Conservation (phyloP, 2,888 invertebrate species). For the Cantharis nigra region DNA sequence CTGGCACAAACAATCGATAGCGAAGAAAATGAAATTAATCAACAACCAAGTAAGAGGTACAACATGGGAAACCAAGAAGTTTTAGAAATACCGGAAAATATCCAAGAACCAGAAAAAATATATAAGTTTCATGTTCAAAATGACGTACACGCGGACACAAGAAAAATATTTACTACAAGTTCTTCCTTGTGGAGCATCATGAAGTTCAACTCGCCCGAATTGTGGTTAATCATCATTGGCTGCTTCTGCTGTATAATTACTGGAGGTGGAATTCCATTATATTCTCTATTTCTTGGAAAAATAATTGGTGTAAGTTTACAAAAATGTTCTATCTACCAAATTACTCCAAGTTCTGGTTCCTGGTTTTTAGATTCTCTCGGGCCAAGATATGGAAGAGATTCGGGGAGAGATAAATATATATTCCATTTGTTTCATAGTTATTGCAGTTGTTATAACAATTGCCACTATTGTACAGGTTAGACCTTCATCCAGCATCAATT, state of each 20-base stretch:
- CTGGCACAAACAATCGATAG: constrained; percentile 61
- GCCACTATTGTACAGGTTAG: constrained; percentile 69
- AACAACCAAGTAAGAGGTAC: too few species aligned
- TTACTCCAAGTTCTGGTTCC: neutral
- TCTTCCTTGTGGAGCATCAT: constrained; percentile 56
- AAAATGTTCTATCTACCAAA: neutral
- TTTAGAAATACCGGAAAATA: neutral
- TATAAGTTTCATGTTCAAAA: neutral
- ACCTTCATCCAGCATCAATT: neutral
- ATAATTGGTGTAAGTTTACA: constrained; percentile 63
- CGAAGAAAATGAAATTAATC: too few species aligned
- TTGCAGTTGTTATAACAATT: constrained; percentile 67
- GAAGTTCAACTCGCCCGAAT: constrained; percentile 69
- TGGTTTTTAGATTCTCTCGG: constrained; percentile 57
- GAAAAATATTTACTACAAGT: neutral
- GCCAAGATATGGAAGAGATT: constrained; percentile 58
- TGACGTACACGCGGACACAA: neutral
- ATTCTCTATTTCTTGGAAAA: constrained; percentile 73
- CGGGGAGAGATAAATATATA: constrained; percentile 63
- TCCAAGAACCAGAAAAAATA: constrained; percentile 1
- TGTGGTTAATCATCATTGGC: constrained; percentile 67
- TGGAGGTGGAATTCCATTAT: constrained; percentile 73
- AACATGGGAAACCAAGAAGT: too few species aligned
- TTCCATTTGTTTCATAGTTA: constrained; percentile 67
- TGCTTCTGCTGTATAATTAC: constrained; percentile 66